Percentiles rank a stretch among this genome's conserved stretches.
phyloP scores from a whole-genome alignment of 2,888 invertebrate genomes.

The Atethmia centrago region DNA sequence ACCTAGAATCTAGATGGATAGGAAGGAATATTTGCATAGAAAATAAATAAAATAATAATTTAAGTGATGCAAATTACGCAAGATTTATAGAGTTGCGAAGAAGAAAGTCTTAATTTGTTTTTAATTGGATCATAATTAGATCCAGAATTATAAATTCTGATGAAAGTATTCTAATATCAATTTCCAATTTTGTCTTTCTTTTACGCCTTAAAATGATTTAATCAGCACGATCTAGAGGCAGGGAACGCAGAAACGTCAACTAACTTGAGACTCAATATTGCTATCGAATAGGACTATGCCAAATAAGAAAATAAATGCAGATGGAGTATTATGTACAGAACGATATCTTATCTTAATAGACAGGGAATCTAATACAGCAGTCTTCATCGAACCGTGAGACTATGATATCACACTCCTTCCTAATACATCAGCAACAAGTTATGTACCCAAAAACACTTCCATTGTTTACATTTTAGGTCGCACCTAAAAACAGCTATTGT shows the following conservation, averaged over 20 bases:
- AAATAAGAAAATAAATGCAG: not conserved
- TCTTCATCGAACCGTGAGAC: conserved; percentile 36
- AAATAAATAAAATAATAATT: conserved; percentile 28
- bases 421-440: conserved; percentile 23
- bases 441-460: conserved; percentile 49
- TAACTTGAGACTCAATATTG: not conserved
- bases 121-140: conserved; percentile 49
- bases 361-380: conserved; percentile 23
- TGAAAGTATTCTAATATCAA: conserved; percentile 20
- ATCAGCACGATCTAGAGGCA: not conserved
- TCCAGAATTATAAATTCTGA: conserved; percentile 26
- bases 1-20: too few relatives aligned
- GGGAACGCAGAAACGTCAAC: not conserved
- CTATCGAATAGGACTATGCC: not conserved
- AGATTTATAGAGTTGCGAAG: conserved; percentile 39
- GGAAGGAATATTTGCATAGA: too few relatives aligned
- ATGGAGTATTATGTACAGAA: not conserved
- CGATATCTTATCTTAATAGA: too few relatives aligned
- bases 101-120: conserved; percentile 53
- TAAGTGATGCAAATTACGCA: conserved; percentile 15
- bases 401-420: conserved; percentile 26
- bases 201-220: not conserved
- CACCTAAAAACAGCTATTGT: conserved; percentile 69
- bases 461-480: conserved; percentile 67
- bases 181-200: not conserved